Conservation (phyloP, 2,888 invertebrate genomes). For the Metellina segmentata region DNA sequence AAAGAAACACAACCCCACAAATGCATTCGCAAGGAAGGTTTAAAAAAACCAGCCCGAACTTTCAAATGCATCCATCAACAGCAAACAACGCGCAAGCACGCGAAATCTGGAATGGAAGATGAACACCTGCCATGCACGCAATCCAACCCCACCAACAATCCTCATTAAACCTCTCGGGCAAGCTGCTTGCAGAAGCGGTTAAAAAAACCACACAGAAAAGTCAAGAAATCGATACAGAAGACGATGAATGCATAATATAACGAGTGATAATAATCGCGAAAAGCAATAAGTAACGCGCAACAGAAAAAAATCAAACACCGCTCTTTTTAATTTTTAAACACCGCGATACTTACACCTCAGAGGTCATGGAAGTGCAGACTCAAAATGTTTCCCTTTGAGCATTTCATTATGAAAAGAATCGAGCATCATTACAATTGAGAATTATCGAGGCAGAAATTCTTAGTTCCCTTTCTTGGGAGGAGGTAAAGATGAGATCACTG, state of each 20-base stretch:
- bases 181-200: background rate
- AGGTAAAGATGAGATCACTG: background rate
- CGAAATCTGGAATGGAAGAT: background rate
- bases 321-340: no score
- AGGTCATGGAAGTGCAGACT: no score
- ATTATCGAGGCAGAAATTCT: background rate
- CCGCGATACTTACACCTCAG: no score
- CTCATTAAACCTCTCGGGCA: background rate
- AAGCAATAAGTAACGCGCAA: no score
- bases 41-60: background rate
- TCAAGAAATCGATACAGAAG: background rate
- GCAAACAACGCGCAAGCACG: background rate
- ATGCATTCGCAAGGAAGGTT: background rate
- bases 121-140: background rate
- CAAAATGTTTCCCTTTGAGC: no score
- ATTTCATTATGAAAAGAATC: no score
- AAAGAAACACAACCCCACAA: background rate
- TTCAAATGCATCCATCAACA: background rate
- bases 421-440: background rate
- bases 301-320: no score
- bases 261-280: no score
- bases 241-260: background rate
- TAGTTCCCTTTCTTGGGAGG: background rate
- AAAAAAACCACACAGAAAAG: background rate
- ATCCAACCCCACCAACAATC: background rate